Evolutionary conservation across 1,140 invertebrate genomes (phyloP).

Genomic region (Zaprionus tsacasi): DNA sequence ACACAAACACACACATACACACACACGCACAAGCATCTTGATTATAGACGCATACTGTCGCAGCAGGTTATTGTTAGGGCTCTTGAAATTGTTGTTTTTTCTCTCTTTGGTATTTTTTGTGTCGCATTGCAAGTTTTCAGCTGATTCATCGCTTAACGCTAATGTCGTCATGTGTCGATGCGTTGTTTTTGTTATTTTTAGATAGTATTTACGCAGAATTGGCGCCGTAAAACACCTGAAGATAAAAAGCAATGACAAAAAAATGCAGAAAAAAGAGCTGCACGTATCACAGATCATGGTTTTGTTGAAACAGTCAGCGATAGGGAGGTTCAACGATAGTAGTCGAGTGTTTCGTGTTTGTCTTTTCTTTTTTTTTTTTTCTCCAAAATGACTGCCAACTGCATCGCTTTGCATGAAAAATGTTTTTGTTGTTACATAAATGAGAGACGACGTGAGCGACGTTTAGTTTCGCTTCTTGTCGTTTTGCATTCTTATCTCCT

Average conservation of each 20-base stretch:
- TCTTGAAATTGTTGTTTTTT: constrained; percentile 19
- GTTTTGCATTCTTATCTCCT: constrained; percentile 29
- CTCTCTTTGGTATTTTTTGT: constrained; percentile 26
- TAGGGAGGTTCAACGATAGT: neutral
- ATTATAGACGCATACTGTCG: constrained; percentile 30
- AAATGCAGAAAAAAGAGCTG: neutral
- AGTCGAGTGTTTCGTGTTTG: neutral
- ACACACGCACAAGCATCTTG: constrained; percentile 17
- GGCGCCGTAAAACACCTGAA: constrained; percentile 11
- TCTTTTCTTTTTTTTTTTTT: neutral
- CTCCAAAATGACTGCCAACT: constrained; percentile 6
- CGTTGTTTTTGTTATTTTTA: constrained; percentile 45
- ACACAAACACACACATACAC: constrained; percentile 27
- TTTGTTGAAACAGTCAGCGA: constrained; percentile 3
- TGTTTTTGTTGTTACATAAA: constrained; percentile 14
- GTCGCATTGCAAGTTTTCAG: constrained; percentile 43
- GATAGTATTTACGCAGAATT: constrained; percentile 29
- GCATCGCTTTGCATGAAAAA: constrained; percentile 19
- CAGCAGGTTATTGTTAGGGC: constrained; percentile 44
- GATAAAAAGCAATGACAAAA: constrained; percentile 16
- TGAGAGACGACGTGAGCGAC: constrained; percentile 22
- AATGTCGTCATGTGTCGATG: constrained; percentile 57
- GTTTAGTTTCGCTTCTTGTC: constrained; percentile 10
- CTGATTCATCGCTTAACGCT: constrained; percentile 62
- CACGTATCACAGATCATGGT: constrained; percentile 14